A percentile compares a stretch with the other conserved stretches of the same genome.
Conservation (phyloP, 2,113 vertebrate species). For the Melozone crissalis region DNA sequence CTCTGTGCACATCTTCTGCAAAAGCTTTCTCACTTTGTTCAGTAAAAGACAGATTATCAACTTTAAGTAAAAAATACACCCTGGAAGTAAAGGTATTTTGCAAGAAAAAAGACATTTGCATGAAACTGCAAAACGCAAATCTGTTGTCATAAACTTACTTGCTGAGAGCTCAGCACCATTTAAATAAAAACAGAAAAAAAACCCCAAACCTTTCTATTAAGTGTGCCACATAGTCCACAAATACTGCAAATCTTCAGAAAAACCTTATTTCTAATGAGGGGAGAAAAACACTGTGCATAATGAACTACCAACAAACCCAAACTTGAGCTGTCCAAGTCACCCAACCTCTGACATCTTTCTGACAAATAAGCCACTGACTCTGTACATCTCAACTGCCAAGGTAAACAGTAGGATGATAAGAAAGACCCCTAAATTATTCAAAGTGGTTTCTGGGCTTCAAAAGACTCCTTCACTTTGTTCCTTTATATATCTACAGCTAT, state of each 20-base stretch:
- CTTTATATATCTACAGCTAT: constrained; percentile 45
- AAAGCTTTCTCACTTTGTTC: neutral
- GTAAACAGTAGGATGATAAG: constrained; percentile 43
- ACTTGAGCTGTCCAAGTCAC: neutral
- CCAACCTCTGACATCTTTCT: constrained; percentile 4
- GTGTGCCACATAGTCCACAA: neutral
- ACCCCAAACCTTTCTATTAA: neutral
- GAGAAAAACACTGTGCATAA: neutral
- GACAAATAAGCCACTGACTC: constrained; percentile 1
- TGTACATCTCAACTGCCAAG: constrained; percentile 12
- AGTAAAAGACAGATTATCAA: neutral
- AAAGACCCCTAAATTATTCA: constrained; percentile 62
- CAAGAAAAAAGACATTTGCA: neutral
- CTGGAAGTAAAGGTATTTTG: neutral
- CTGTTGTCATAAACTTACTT: neutral
- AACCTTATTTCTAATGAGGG: neutral
- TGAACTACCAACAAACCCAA: neutral
- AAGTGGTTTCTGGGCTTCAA: constrained; percentile 60
- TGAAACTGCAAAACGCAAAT: constrained; percentile 14
- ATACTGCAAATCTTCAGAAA: neutral
- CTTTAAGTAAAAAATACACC: neutral
- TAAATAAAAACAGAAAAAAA: neutral
- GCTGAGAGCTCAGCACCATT: neutral
- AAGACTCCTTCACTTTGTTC: constrained; percentile 62
- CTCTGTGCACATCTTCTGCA: neutral